A percentile compares a stretch with the other conserved stretches of the same genome.
These are phyloP conservation scores for Agrochola macilenta DNA, from an alignment of 2,888 invertebrate species.

Conservation along the genomic window DNA sequence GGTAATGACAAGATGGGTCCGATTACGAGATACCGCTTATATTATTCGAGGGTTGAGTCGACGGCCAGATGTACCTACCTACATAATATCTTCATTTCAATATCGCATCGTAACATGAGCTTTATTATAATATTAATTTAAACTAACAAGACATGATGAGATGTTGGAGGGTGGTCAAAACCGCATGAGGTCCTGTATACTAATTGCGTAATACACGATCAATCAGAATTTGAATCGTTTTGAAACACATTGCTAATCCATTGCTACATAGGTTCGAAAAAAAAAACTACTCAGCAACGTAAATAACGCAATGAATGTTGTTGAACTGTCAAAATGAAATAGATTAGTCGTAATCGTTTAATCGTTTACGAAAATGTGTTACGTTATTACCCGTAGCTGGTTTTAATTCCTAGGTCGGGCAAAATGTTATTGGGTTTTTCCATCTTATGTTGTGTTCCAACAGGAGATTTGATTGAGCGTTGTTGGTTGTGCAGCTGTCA, in stretches of 20 bases:
- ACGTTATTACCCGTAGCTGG: too few species aligned
- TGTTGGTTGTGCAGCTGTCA: background rate
- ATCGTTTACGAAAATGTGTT: too few species aligned
- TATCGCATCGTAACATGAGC: constrained; percentile 20
- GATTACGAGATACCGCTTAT: constrained; percentile 49
- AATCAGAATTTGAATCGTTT: too few species aligned
- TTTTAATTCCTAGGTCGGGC: too few species aligned
- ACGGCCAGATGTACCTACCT: constrained; percentile 32
- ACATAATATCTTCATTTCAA: constrained; percentile 43
- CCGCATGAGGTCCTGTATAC: background rate
- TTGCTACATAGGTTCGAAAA: too few species aligned
- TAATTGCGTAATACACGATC: too few species aligned
- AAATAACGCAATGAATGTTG: too few species aligned
- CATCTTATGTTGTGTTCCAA: background rate
- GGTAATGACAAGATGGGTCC: constrained; percentile 54
- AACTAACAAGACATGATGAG: background rate
- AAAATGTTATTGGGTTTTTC: too few species aligned
- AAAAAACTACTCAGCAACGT: too few species aligned
- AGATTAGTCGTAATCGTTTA: too few species aligned
- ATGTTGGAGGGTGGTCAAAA: background rate
- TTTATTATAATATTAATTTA: constrained; percentile 15
- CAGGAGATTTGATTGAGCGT: background rate
- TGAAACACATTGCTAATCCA: too few species aligned
- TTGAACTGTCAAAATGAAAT: too few species aligned
- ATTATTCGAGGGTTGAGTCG: constrained; percentile 48